A percentile compares a stretch with the other conserved stretches of the same genome.
Evolutionary conservation across 37 sponge, comb jelly and placozoan species (phyloP).

Genomic region (Petrosia ficiformis): DNA sequence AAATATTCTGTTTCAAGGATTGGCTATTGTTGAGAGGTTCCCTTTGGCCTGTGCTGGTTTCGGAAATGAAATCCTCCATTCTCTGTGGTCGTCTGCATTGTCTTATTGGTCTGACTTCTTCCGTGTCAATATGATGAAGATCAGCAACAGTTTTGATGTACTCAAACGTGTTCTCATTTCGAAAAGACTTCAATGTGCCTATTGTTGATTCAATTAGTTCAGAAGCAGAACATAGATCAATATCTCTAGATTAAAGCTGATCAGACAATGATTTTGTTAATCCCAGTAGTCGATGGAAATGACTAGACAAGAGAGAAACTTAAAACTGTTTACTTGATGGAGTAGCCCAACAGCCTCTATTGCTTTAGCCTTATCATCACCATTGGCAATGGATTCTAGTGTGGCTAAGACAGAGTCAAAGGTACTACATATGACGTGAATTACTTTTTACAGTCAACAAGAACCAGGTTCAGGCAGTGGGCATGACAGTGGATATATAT

Average conservation of each 20-base stretch:
- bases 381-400: conserved; percentile 52
- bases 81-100: background rate
- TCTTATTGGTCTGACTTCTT: background rate
- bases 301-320: conserved; percentile 40
- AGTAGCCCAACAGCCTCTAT: conserved; percentile 58
- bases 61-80: background rate
- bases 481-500: conserved; percentile 67
- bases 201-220: conserved; percentile 41
- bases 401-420: conserved; percentile 65
- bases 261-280: conserved; percentile 56
- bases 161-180: conserved; percentile 41
- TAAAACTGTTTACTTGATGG: conserved; percentile 35
- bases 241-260: conserved; percentile 37
- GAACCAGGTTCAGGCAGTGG: conserved; percentile 59
- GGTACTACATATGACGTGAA: conserved; percentile 57
- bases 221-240: conserved; percentile 37
- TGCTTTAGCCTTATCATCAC: conserved; percentile 55
- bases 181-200: conserved; percentile 12
- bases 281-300: conserved; percentile 41
- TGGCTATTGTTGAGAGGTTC: background rate
- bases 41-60: background rate
- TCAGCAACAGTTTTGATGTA: conserved; percentile 30
- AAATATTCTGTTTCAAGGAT: background rate
- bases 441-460: conserved; percentile 57
- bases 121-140: conserved; percentile 8